Conservation (phyloP, 2,888 invertebrate genomes). For the Meiosimyza decipiens region DNA sequence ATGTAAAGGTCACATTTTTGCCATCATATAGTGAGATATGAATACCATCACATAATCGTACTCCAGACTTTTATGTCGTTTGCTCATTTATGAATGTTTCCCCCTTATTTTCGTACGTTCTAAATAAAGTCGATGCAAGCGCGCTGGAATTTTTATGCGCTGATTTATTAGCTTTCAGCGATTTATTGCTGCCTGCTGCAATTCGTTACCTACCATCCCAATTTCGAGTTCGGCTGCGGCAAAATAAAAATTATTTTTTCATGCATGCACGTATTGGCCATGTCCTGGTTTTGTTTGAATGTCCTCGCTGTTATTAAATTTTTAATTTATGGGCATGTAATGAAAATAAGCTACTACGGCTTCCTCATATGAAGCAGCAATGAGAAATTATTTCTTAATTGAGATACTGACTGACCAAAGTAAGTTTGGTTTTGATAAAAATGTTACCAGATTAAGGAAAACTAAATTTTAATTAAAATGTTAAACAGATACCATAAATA, state of each 20-base stretch:
- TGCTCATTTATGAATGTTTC: slow-evolving; percentile 35
- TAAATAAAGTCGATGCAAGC: slow-evolving; percentile 48
- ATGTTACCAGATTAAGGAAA: neutral
- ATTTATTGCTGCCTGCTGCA: slow-evolving; percentile 61
- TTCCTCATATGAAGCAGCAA: slow-evolving; percentile 25
- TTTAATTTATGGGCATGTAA: slow-evolving; percentile 62
- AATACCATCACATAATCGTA: neutral
- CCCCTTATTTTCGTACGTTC: slow-evolving; percentile 40
- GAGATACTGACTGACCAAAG: slow-evolving; percentile 46
- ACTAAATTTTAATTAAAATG: neutral
- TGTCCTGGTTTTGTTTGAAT: slow-evolving; percentile 57
- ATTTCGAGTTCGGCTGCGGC: slow-evolving; percentile 17
- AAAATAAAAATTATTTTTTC: slow-evolving; percentile 41
- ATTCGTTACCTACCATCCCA: slow-evolving; percentile 11
- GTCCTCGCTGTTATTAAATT: slow-evolving; percentile 61
- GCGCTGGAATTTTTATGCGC: slow-evolving; percentile 61
- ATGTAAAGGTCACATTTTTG: too few species aligned
- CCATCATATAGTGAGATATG: too few species aligned
- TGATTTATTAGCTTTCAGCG: slow-evolving; percentile 65
- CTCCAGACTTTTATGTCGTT: neutral
- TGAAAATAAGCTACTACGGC: slow-evolving; percentile 36
- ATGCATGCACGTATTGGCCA: slow-evolving; percentile 54
- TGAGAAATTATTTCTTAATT: slow-evolving; percentile 60
- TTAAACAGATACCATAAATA: too few species aligned
- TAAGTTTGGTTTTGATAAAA: too few species aligned